These are phyloP conservation scores for Linnaemya vulpina DNA, from an alignment of 2,888 invertebrate species.

Conservation along the genomic window DNA sequence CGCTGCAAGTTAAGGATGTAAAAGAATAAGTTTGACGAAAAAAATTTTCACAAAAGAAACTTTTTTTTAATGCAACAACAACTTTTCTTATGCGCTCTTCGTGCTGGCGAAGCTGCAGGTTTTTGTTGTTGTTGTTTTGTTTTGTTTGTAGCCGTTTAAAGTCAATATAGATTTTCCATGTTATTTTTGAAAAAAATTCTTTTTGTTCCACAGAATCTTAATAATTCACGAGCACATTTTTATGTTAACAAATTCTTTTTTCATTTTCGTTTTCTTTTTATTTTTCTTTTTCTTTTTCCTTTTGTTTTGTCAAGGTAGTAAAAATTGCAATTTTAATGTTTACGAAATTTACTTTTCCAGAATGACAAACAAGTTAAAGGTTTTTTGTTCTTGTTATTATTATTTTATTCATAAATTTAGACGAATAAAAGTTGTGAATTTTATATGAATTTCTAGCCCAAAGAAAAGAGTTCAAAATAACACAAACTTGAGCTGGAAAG, in stretches of 20 bases:
- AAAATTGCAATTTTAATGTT: constrained; percentile 14
- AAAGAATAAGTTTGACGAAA: constrained; percentile 25
- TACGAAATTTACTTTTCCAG: constrained; percentile 17
- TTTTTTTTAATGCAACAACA: constrained; percentile 19
- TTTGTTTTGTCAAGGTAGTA: constrained; percentile 1
- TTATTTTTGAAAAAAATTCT: not conserved
- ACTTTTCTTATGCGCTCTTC: constrained; percentile 25
- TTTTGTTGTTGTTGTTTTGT: constrained; percentile 12
- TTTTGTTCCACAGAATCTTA: constrained; percentile 25
- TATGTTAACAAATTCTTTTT: constrained; percentile 1
- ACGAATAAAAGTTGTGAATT: constrained; percentile 14
- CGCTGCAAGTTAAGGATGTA: not conserved
- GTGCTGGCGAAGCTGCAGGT: not conserved
- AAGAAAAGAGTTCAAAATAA: constrained; percentile 3
- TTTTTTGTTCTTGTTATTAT: constrained; percentile 12
- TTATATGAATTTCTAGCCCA: too few species aligned
- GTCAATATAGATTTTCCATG: constrained; percentile 34
- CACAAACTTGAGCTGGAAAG: constrained; percentile 23
- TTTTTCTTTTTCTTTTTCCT: not conserved
- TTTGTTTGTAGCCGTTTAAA: constrained; percentile 38
- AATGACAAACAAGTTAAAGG: constrained; percentile 58
- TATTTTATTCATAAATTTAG: not conserved
- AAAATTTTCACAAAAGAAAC: constrained; percentile 29
- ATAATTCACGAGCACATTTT: constrained; percentile 56
- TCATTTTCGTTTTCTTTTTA: not conserved